Conservation (phyloP, 2,888 invertebrate genomes). For the Dicycla oo region DNA sequence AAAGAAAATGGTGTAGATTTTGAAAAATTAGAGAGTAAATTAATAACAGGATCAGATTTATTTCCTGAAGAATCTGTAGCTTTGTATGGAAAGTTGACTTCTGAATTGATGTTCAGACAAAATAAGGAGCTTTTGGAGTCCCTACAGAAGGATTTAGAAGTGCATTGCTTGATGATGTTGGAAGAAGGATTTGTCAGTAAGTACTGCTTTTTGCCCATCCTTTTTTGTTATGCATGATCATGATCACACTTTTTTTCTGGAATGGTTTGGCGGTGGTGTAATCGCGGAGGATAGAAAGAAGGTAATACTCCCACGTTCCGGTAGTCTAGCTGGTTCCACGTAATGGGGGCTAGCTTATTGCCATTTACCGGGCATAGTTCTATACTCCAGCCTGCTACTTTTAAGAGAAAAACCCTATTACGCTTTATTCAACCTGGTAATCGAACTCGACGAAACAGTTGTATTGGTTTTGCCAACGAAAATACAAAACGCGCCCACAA, state of each 20-base stretch:
- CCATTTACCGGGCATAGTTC: no score
- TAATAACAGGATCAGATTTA: constrained; percentile 80
- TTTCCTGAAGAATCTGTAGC: constrained; percentile 81
- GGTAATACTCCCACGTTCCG: not conserved
- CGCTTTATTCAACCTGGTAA: not conserved
- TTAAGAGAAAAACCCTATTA: not conserved
- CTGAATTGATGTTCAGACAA: constrained; percentile 87
- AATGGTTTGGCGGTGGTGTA: no score
- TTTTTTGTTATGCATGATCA: no score
- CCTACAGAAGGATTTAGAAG: constrained; percentile 83
- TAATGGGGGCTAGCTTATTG: no score
- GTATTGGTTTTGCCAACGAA: no score
- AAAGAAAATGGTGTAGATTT: constrained; percentile 65
- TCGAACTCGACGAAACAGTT: not conserved
- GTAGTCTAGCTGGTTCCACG: no score
- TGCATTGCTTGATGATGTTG: constrained; percentile 80
- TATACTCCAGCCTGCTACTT: not conserved
- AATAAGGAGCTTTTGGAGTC: constrained; percentile 82
- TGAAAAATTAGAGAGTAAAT: constrained; percentile 77
- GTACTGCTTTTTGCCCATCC: constrained; percentile 48
- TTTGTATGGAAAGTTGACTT: constrained; percentile 82
- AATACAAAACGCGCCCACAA: not conserved
- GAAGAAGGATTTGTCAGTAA: constrained; percentile 83
- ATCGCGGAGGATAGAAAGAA: no score
- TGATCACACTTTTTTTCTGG: not conserved